These are phyloP conservation scores for Ormia ochracea DNA, from an alignment of 2,888 invertebrate genomes.

Conservation along the genomic window DNA sequence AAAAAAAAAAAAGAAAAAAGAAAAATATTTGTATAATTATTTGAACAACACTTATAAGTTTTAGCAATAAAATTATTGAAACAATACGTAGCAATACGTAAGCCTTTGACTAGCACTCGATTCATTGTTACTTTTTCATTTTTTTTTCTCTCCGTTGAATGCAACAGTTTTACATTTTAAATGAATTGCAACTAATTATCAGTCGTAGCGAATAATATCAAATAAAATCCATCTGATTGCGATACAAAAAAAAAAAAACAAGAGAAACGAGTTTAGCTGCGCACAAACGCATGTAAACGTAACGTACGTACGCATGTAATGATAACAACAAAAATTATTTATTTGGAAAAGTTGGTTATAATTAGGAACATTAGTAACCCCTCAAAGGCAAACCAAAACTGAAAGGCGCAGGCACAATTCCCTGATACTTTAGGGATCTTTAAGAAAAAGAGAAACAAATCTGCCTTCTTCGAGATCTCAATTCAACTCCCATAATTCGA, in stretches of 20 bases:
- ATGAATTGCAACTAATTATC: conserved; percentile 29
- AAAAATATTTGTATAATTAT: neutral
- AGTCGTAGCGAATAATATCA: neutral
- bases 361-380: no score
- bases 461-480: no score
- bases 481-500: no score
- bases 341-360: neutral
- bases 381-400: no score
- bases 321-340: neutral
- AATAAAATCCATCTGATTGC: neutral
- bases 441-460: no score
- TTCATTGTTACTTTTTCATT: neutral
- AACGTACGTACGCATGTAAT: neutral
- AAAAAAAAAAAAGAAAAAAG: no score
- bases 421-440: no score
- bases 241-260: neutral
- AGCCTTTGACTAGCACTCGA: neutral
- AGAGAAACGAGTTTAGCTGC: neutral
- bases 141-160: neutral
- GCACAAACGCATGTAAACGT: neutral
- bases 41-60: conserved; percentile 32
- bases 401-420: no score
- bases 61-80: conserved; percentile 10
- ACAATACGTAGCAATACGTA: neutral
- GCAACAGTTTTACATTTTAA: neutral